phyloP scores from a whole-genome alignment of 2,797 vertebrate species.

The Gadopsis bispinosus region DNA sequence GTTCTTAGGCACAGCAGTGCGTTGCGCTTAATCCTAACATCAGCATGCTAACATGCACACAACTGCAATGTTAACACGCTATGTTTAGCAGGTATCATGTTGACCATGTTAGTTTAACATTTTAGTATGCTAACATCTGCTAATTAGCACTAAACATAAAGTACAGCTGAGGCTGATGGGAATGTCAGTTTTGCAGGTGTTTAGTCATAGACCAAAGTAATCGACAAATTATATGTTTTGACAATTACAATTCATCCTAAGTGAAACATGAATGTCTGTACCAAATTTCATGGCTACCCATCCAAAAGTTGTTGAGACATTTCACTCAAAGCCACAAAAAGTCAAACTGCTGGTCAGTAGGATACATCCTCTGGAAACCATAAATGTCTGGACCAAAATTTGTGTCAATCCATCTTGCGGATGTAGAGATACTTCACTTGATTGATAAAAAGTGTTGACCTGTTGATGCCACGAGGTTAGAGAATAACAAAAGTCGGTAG shows the following conservation, averaged over 20 bases:
- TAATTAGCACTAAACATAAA: constrained; percentile 4
- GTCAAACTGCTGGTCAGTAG: too few species aligned
- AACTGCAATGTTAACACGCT: not conserved
- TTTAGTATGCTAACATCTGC: not conserved
- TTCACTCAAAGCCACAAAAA: not conserved
- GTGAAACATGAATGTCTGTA: too few species aligned
- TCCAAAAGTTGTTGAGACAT: not conserved
- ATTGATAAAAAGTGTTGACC: not conserved
- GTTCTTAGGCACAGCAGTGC: not conserved
- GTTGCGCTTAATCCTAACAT: not conserved
- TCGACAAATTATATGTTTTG: not conserved
- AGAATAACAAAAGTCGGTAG: not conserved
- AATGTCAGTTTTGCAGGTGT: not conserved
- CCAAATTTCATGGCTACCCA: too few species aligned
- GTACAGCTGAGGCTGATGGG: not conserved
- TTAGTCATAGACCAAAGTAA: not conserved
- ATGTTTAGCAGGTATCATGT: not conserved
- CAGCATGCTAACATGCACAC: not conserved
- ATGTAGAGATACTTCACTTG: not conserved
- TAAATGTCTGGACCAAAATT: not conserved
- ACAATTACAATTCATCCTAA: too few species aligned
- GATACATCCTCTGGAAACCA: not conserved
- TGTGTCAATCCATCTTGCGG: not conserved
- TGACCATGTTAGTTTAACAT: not conserved
- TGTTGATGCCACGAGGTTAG: not conserved